Conservation (phyloP, 2,113 vertebrate genomes). For the Phyllostomus hastatus region DNA sequence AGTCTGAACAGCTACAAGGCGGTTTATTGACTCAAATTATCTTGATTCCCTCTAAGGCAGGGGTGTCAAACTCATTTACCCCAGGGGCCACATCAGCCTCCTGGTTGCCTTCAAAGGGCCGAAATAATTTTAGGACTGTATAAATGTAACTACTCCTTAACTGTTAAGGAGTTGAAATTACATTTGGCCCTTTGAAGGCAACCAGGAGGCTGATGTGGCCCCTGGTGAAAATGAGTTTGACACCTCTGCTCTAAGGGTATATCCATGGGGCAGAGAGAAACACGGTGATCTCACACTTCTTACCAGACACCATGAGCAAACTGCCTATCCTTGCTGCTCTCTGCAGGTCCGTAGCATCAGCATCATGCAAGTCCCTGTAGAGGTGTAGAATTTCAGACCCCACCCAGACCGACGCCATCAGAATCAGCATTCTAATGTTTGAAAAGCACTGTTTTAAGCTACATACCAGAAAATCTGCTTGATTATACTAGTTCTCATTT, state of each 20-base stretch:
- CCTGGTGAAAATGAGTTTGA: too few relatives aligned
- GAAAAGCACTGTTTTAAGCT: background rate
- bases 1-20: background rate
- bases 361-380: background rate
- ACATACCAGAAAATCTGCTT: background rate
- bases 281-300: background rate
- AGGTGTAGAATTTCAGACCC: background rate
- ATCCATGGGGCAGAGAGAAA: background rate
- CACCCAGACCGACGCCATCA: background rate
- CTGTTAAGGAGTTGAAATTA: too few relatives aligned
- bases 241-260: background rate
- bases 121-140: too few relatives aligned
- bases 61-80: too few relatives aligned
- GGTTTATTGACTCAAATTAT: constrained; percentile 1
- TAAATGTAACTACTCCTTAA: too few relatives aligned
- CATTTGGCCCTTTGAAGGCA: too few relatives aligned
- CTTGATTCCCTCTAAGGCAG: constrained; percentile 35
- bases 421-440: background rate
- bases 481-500: background rate
- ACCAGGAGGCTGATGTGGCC: too few relatives aligned
- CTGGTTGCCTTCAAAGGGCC: too few relatives aligned
- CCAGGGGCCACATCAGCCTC: too few relatives aligned
- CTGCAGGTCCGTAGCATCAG: too few relatives aligned
- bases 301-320: background rate
- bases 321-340: background rate